Conservation (phyloP, 2,888 invertebrate species). For the Zygogramma bicolorata region DNA sequence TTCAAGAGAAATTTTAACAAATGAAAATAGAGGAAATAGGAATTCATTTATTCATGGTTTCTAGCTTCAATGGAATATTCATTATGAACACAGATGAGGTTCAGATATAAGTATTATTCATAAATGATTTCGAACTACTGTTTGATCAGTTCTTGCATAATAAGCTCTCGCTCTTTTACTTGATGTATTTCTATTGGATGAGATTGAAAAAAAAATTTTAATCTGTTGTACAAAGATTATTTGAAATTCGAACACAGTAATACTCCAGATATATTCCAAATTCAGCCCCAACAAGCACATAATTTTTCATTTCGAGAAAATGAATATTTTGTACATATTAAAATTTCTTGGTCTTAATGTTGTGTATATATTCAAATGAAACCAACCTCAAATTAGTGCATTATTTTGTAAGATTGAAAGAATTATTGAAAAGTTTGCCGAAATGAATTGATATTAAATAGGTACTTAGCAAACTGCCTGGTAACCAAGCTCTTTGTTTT, state of each 20-base stretch:
- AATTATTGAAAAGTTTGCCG: constrained; percentile 29
- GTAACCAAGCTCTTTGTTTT: constrained; percentile 31
- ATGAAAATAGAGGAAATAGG: too few species aligned
- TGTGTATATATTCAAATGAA: constrained; percentile 45
- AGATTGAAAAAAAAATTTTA: neutral
- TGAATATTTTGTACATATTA: constrained; percentile 35
- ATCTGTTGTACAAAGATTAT: too few species aligned
- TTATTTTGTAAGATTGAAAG: constrained; percentile 42
- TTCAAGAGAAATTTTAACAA: too few species aligned
- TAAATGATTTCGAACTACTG: too few species aligned
- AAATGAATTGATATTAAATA: constrained; percentile 38
- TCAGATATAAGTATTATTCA: too few species aligned
- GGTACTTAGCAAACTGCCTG: constrained; percentile 34
- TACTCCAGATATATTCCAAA: constrained; percentile 17
- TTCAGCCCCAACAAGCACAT: constrained; percentile 20
- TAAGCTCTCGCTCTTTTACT: neutral
- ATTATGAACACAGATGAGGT: too few species aligned
- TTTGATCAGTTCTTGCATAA: neutral
- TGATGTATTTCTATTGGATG: neutral
- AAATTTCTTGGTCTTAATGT: constrained; percentile 42
- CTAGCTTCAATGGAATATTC: too few species aligned
- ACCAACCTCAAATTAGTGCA: constrained; percentile 42
- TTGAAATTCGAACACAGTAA: neutral
- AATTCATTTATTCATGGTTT: too few species aligned
- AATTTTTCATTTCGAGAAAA: constrained; percentile 33